phyloP scores from a whole-genome alignment of 2,797 vertebrate genomes.

The Macropus fuliginosus region DNA sequence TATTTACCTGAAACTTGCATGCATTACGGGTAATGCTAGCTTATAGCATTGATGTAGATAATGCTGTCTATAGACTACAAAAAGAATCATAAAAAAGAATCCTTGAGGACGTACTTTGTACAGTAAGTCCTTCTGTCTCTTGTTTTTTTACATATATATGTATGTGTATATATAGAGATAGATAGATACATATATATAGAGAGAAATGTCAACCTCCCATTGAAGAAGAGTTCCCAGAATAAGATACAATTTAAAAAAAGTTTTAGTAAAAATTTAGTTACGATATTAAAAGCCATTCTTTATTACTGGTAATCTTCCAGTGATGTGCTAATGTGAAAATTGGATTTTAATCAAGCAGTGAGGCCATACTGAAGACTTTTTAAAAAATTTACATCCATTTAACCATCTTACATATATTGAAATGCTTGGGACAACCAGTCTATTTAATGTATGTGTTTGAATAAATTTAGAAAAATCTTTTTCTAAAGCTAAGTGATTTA shows the following conservation, averaged over 20 bases:
- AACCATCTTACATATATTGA: neutral
- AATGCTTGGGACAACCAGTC: neutral
- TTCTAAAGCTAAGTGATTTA: neutral
- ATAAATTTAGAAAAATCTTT: neutral
- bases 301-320: neutral
- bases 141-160: neutral
- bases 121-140: neutral
- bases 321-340: neutral
- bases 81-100: constrained; percentile 2
- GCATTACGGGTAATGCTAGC: neutral
- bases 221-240: neutral
- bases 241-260: neutral
- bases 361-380: neutral
- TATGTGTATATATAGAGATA: too few species aligned
- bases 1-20: neutral
- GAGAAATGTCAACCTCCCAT: neutral
- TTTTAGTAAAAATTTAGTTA: neutral
- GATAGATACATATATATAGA: too few species aligned
- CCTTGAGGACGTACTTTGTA: neutral
- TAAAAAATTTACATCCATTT: neutral
- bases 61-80: neutral
- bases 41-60: neutral
- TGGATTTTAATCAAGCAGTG: neutral
- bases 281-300: neutral
- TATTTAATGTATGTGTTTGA: neutral